Percentiles rank a stretch among this genome's conserved stretches.
phyloP scores from a whole-genome alignment of 2,113 vertebrate genomes.

The Eurystomus gularis region DNA sequence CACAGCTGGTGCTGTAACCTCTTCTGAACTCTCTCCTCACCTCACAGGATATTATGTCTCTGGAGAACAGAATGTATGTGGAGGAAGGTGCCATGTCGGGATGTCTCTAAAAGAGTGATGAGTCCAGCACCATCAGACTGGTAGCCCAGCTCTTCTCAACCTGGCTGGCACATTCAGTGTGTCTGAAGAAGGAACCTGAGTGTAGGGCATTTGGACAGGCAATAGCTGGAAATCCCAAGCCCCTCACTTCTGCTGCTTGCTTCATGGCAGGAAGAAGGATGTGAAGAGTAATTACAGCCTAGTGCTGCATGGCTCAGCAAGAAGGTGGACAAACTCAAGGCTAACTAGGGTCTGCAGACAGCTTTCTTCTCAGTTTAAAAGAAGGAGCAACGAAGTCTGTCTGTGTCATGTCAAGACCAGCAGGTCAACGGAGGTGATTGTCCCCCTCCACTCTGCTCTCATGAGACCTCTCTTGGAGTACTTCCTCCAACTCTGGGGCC shows the following conservation, averaged over 20 bases:
- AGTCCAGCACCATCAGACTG: not conserved
- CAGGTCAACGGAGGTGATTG: not conserved
- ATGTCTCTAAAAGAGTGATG: not conserved
- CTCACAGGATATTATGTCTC: not conserved
- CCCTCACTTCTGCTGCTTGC: not conserved
- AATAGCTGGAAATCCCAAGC: not conserved
- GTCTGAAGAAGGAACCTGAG: not conserved
- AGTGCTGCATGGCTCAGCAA: rapidly evolving
- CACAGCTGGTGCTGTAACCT: not conserved
- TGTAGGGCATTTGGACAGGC: not conserved
- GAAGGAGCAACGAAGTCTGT: not conserved
- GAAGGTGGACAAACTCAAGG: not conserved
- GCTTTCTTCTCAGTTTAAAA: not conserved
- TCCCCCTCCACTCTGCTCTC: not conserved
- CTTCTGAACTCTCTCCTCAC: not conserved
- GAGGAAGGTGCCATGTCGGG: rapidly evolving
- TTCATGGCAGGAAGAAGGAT: not conserved
- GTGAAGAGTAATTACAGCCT: not conserved
- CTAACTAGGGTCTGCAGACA: not conserved
- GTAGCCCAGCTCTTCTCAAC: not conserved
- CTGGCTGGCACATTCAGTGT: too few species aligned
- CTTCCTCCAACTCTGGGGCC: too few species aligned
- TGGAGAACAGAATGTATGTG: not conserved
- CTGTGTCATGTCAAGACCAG: not conserved
- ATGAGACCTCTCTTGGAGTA: not conserved